A percentile compares a stretch with the other conserved stretches of the same genome.
Conservation (phyloP, 2,113 vertebrate species). For the Psittacus erithacus region DNA sequence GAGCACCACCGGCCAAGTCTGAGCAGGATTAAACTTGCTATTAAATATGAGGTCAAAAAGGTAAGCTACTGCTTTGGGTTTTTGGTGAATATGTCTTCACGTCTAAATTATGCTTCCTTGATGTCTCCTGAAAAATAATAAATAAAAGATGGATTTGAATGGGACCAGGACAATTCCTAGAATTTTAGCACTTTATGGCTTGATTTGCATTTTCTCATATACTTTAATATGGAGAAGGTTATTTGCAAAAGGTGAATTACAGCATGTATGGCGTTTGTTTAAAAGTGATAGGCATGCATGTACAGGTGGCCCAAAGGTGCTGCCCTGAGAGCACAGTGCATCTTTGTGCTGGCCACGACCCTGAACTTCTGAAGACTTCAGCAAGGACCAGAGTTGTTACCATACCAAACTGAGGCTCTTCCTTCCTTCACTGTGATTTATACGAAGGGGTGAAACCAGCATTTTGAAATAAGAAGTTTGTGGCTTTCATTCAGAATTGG, state of each 20-base stretch:
- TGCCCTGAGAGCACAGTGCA: no score
- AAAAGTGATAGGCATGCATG: neutral
- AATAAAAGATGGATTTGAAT: neutral
- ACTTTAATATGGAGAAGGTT: neutral
- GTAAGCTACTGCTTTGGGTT: conserved; percentile 66
- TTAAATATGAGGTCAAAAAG: conserved; percentile 99
- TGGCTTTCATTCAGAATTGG: neutral
- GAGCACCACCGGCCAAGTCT: conserved; percentile 91
- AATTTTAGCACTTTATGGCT: accelerated
- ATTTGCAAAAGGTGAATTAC: neutral
- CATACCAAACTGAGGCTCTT: neutral
- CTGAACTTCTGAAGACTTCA: neutral
- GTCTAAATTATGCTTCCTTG: neutral
- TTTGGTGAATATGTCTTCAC: neutral
- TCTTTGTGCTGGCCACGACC: neutral
- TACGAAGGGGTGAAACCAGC: neutral
- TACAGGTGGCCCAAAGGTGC: neutral
- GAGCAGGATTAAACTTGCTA: conserved; percentile 93
- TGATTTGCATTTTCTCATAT: neutral
- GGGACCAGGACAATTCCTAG: neutral
- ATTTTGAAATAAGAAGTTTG: neutral
- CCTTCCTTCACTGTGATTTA: neutral
- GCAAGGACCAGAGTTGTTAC: neutral
- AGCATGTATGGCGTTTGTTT: neutral
- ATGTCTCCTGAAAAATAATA: neutral